Evolutionary conservation across 2,113 vertebrate genomes (phyloP).

Genomic region (Thunnus thynnus): DNA sequence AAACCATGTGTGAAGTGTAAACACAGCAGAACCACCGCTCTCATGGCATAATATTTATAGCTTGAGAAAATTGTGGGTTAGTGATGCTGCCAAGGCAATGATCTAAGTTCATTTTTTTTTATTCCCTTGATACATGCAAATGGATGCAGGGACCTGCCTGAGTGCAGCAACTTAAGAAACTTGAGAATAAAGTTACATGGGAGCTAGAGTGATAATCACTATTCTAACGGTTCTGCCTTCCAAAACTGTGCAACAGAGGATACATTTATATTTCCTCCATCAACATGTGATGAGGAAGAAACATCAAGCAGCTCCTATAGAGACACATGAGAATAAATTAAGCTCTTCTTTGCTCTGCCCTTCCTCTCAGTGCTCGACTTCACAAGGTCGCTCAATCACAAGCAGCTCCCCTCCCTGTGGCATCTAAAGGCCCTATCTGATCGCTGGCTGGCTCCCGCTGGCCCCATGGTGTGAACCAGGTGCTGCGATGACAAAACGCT

Average conservation of each 20-base stretch:
- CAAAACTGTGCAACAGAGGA: constrained; percentile 7
- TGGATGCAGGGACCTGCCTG: constrained; percentile 21
- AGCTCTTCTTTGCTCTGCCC: constrained; percentile 37
- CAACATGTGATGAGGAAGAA: constrained; percentile 9
- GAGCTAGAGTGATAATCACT: constrained; percentile 6
- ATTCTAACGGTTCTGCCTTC: neutral
- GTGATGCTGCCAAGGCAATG: constrained; percentile 22
- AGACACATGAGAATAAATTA: constrained; percentile 50
- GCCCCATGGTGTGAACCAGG: constrained; percentile 75
- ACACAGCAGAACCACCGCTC: constrained; percentile 18
- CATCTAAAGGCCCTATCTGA: constrained; percentile 68
- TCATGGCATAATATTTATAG: constrained; percentile 18
- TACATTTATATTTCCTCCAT: constrained; percentile 13
- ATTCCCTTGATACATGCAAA: constrained; percentile 41
- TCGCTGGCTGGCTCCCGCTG: constrained; percentile 53
- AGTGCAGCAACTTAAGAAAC: constrained; percentile 1
- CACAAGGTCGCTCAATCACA: constrained; percentile 74
- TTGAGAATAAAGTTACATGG: neutral
- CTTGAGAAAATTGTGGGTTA: constrained; percentile 6
- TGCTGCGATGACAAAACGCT: constrained; percentile 83
- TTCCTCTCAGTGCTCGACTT: constrained; percentile 54
- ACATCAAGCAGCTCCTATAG: constrained; percentile 32
- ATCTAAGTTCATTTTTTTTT: constrained; percentile 14
- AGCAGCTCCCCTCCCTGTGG: constrained; percentile 54
- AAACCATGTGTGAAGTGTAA: constrained; percentile 52